phyloP scores from a whole-genome alignment of 2,113 vertebrate genomes.

The Chinchilla lanigera region DNA sequence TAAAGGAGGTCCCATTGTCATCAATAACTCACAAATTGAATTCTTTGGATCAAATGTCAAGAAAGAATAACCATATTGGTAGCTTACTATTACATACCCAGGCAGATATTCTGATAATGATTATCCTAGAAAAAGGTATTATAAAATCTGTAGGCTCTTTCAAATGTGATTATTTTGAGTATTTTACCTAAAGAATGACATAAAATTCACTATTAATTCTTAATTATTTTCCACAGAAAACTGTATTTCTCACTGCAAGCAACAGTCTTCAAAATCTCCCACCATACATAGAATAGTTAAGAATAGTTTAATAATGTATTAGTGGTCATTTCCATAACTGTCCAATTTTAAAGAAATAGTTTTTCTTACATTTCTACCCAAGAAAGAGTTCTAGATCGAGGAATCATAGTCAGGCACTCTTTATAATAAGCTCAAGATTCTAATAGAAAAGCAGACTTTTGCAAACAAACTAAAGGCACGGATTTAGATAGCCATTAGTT shows the following conservation, averaged over 20 bases:
- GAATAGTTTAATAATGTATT: slow-evolving; percentile 30
- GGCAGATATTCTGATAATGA: slow-evolving; percentile 75
- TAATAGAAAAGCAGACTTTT: slow-evolving; percentile 15
- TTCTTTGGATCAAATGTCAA: background rate
- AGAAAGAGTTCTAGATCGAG: background rate
- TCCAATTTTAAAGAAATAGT: slow-evolving; percentile 44
- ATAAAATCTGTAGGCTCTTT: slow-evolving; percentile 77
- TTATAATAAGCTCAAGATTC: background rate
- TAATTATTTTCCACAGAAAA: slow-evolving; percentile 73
- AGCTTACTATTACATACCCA: slow-evolving; percentile 64
- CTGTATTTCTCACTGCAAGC: slow-evolving; percentile 30
- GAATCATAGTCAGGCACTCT: background rate
- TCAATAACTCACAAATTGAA: background rate
- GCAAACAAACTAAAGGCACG: background rate
- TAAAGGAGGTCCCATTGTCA: background rate
- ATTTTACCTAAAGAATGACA: slow-evolving; percentile 62
- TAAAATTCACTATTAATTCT: slow-evolving; percentile 64
- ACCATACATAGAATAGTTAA: background rate
- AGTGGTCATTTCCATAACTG: background rate
- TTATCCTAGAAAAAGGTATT: slow-evolving; percentile 76
- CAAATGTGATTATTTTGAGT: slow-evolving; percentile 81
- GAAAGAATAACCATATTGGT: slow-evolving; percentile 47
- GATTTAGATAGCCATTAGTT: background rate
- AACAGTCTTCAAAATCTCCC: slow-evolving; percentile 50
- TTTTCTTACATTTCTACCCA: slow-evolving; percentile 16